Evolutionary conservation across 2,797 vertebrate species (phyloP).

Genomic region (Limosa lapponica): DNA sequence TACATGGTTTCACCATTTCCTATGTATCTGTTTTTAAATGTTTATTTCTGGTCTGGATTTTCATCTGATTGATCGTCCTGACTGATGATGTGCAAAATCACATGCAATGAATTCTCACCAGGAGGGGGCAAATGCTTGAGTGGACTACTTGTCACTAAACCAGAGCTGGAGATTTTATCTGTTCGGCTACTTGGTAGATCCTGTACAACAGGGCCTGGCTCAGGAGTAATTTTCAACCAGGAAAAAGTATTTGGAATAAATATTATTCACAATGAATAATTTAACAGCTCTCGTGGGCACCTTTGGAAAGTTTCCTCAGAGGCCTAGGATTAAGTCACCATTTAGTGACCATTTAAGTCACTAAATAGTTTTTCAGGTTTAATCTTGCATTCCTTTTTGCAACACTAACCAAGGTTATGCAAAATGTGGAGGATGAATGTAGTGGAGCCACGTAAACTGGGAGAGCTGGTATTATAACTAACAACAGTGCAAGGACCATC

Average conservation of each 20-base stretch:
- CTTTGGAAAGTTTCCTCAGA: conserved; percentile 33
- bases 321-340: neutral
- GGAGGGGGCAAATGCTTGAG: neutral
- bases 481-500: neutral
- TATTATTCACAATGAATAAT: conserved; percentile 44
- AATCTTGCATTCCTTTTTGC: conserved; percentile 10
- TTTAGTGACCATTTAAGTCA: neutral
- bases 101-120: neutral
- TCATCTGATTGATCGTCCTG: neutral
- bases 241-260: conserved; percentile 28
- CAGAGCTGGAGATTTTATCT: neutral
- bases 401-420: neutral
- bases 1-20: neutral
- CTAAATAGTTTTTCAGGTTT: conserved; percentile 5
- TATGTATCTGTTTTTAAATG: neutral
- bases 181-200: neutral
- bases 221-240: neutral
- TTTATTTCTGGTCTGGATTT: neutral
- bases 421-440: neutral
- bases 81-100: neutral
- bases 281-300: conserved; percentile 27
- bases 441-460: neutral
- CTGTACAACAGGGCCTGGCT: neutral
- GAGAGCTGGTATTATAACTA: neutral
- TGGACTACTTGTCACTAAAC: neutral